A percentile compares a stretch with the other conserved stretches of the same genome.
phyloP scores from a whole-genome alignment of 2,888 invertebrate species.

The Thalpophila matura region DNA sequence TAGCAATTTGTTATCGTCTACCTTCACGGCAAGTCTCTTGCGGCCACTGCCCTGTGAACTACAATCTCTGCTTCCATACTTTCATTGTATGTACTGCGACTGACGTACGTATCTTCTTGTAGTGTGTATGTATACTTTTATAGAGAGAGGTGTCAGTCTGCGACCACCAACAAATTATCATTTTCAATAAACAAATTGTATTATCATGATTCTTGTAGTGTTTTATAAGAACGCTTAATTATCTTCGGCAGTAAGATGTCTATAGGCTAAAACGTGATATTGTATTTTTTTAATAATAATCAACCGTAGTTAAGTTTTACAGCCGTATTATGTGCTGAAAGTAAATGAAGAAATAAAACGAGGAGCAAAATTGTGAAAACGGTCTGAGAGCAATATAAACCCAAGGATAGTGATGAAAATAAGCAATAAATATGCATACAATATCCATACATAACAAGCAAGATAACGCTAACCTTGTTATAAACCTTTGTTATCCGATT shows the following conservation, averaged over 20 bases:
- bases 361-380: neutral
- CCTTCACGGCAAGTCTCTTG: constrained; percentile 46
- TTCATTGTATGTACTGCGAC: constrained; percentile 1
- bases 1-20: constrained; percentile 63
- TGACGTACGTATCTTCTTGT: neutral
- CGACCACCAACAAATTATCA: too few species aligned
- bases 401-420: constrained; percentile 8
- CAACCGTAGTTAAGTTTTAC: too few species aligned
- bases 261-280: too few species aligned
- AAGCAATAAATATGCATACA: constrained; percentile 27
- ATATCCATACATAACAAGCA: constrained; percentile 6
- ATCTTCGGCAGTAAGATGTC: too few species aligned
- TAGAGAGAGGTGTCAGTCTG: too few species aligned
- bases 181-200: too few species aligned
- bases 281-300: too few species aligned
- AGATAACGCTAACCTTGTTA: constrained; percentile 32
- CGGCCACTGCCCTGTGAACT: constrained; percentile 30
- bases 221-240: too few species aligned
- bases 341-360: neutral
- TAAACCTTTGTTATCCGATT: constrained; percentile 44
- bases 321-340: too few species aligned
- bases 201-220: too few species aligned
- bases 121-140: too few species aligned
- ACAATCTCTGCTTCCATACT: constrained; percentile 11
- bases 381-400: neutral